Base-by-base conservation (phyloP, 2,113 vertebrate genomes). In the Ibidorhyncha struthersii region DNA sequence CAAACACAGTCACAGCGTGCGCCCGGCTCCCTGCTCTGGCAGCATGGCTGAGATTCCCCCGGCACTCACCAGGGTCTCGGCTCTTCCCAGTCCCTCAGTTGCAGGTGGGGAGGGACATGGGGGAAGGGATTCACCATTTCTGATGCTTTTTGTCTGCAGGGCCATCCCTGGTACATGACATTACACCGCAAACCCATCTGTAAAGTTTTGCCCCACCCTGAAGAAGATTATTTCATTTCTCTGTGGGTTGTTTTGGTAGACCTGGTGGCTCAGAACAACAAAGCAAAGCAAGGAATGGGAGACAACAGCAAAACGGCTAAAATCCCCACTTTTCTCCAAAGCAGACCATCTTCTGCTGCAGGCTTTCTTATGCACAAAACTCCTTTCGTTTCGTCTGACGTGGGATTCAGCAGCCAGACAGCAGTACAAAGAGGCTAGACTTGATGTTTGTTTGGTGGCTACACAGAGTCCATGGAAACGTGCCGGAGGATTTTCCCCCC, bases 1-100 rank as follows among this genome's bases (percentile, higher is more conserved):
- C 67, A 47, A 74, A 53, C 0, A 2, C 81, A 91, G 58, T 21
- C 43, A 14, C 0, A 4, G 38, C 0, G 2, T 1, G 6, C 3
- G 4, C 23, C 61, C 9, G 1, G 12, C 14, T 71, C 4, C 52
- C 2, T 6, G 45, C 41, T 29, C 41, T 40, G 14, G 61, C 32
- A 43, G 73, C 76, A 32, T 1, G 0, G 18, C 71, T 76, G 62
- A 76, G 52, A 15, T 18, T 29, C 7, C 49, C 27, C 7, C 4
- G 0, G 8, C 1, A 2, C 36, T 41, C 32, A 10, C 3, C 0
- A 1, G 34, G 3, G 2, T 11, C 30, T 61, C 0, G 0, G 8
- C 14, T 38, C 63, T 59, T 45, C 43, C 55, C 4, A 1, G 41
- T 14, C 29, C 47, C 17, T n/a, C 4, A 0, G 8, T 9, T 14